phyloP scores from a whole-genome alignment of 2,113 vertebrate species.

The Nothoprocta pentlandii region DNA sequence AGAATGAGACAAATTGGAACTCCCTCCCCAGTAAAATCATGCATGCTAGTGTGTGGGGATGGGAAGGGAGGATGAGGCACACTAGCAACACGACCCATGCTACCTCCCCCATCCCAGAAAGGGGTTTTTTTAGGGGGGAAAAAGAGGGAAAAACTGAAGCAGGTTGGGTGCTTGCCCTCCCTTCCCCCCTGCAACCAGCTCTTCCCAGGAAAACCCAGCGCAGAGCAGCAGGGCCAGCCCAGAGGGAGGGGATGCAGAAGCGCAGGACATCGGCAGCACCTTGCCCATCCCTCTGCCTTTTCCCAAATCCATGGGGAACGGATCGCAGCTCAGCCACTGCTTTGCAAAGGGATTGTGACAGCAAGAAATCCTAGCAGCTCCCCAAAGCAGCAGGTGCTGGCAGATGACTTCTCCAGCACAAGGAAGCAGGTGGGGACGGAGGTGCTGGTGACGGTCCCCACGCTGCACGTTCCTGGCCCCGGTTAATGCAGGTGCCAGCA shows the following conservation, averaged over 20 bases:
- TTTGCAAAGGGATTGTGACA: constrained; percentile 7
- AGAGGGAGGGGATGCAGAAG: background rate
- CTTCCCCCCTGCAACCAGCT: too few species aligned
- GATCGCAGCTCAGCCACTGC: background rate
- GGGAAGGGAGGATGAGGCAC: background rate
- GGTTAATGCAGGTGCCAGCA: background rate
- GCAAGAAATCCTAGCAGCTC: background rate
- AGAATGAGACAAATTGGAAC: background rate
- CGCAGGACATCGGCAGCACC: background rate
- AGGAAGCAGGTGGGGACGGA: background rate
- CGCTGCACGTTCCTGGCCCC: background rate
- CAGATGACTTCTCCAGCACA: constrained; percentile 7
- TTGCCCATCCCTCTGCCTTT: rapidly evolving
- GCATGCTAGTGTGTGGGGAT: rapidly evolving
- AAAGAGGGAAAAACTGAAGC: background rate
- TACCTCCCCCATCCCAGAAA: background rate
- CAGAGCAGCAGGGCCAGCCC: background rate
- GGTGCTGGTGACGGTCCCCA: background rate
- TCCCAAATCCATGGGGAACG: background rate
- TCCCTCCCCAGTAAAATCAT: background rate
- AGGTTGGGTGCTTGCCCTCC: background rate
- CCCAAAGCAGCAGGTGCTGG: background rate
- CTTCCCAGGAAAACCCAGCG: background rate
- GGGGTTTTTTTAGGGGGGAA: rapidly evolving
- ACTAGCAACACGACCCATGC: background rate